These are phyloP conservation scores for Paracyclopina nana DNA, from an alignment of 1,140 invertebrate genomes.

Conservation along the genomic window DNA sequence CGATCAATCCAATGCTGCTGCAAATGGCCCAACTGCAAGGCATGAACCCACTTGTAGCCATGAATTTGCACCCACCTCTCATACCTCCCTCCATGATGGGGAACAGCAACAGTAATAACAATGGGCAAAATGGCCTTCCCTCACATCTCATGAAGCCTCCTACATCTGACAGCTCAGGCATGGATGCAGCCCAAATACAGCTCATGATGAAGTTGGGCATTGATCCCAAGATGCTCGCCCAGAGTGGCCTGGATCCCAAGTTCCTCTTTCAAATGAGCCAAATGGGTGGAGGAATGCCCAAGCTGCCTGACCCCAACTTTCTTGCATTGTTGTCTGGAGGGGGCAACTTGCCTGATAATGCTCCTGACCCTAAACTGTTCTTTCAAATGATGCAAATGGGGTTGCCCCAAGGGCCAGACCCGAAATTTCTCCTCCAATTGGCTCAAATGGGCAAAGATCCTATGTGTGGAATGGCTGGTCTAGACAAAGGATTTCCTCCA, in stretches of 20 bases:
- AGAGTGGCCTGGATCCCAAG: constrained; percentile 21
- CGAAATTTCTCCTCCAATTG: constrained; percentile 14
- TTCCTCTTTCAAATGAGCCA: constrained; percentile 21
- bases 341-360: too few relatives aligned
- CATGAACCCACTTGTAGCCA: constrained; percentile 42
- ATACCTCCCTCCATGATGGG: constrained; percentile 45
- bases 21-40: constrained; percentile 11
- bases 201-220: constrained; percentile 10
- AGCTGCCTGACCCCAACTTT: neutral
- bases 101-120: constrained; percentile 5
- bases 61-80: constrained; percentile 62
- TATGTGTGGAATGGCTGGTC: too few relatives aligned
- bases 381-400: too few relatives aligned
- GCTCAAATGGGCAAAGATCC: too few relatives aligned
- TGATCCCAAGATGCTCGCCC: constrained; percentile 18
- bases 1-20: constrained; percentile 34
- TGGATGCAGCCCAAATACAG: neutral
- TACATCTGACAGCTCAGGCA: too few relatives aligned
- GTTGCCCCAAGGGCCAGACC: constrained; percentile 21
- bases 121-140: too few relatives aligned
- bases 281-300: constrained; percentile 16
- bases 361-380: constrained; percentile 21
- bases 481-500: too few relatives aligned
- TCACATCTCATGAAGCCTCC: too few relatives aligned
- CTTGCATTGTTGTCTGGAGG: neutral